phyloP scores from a whole-genome alignment of 1,140 invertebrate species.

The Brachionus plicatilis region DNA sequence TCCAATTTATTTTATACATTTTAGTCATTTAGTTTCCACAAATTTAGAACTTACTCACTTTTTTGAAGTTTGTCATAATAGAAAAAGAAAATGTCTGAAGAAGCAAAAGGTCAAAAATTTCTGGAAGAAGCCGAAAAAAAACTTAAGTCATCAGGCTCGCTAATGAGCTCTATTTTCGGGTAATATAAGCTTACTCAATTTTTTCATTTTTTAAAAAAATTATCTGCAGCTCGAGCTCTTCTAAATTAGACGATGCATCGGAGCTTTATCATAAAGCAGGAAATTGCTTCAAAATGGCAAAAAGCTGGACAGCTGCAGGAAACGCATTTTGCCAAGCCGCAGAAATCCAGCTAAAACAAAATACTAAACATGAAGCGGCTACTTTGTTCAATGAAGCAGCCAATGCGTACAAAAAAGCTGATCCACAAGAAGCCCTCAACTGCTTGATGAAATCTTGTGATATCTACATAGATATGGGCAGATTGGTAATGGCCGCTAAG shows the following conservation, averaged over 20 bases:
- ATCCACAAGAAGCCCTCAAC: conserved; percentile 32
- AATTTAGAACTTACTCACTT: not conserved
- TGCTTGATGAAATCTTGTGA: conserved; percentile 37
- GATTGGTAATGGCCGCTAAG: conserved; percentile 37
- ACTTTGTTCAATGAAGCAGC: conserved; percentile 37
- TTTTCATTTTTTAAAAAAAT: not conserved
- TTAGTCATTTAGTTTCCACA: not conserved
- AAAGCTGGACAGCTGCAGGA: conserved; percentile 34
- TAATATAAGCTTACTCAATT: not conserved
- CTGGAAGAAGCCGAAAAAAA: conserved; percentile 41
- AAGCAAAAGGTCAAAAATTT: conserved; percentile 31
- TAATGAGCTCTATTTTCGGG: conserved; percentile 40
- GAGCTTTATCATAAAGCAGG: conserved; percentile 31
- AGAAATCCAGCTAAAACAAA: conserved; percentile 36
- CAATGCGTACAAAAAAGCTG: conserved; percentile 37
- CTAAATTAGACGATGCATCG: conserved; percentile 39
- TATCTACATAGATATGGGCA: conserved; percentile 40
- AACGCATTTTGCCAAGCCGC: conserved; percentile 34
- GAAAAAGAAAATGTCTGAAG: conserved; percentile 14
- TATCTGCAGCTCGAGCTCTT: not conserved
- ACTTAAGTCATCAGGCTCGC: conserved; percentile 27
- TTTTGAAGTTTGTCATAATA: not conserved
- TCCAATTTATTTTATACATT: not conserved
- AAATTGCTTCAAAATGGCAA: conserved; percentile 35
- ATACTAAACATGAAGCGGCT: conserved; percentile 38